These are phyloP conservation scores for Bothrops jararaca DNA, from an alignment of 2,113 vertebrate genomes.

Conservation along the genomic window DNA sequence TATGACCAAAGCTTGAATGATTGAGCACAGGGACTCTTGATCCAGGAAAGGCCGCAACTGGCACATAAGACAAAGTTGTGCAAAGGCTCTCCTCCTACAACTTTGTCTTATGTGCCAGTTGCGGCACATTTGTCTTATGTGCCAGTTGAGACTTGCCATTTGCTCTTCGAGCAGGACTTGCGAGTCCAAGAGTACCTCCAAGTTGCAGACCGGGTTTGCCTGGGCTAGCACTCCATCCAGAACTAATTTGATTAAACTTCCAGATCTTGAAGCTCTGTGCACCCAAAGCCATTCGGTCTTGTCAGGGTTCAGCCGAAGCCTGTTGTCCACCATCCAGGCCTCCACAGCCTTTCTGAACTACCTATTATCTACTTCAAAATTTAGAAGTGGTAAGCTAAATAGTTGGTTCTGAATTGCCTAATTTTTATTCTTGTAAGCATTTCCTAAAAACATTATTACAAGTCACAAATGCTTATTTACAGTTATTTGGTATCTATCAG, in stretches of 20 bases:
- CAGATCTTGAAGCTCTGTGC: background rate
- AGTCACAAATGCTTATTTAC: constrained; percentile 33
- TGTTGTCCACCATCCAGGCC: background rate
- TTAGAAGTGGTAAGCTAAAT: background rate
- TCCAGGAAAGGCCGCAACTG: background rate
- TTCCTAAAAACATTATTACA: constrained; percentile 47
- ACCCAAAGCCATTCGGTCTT: background rate
- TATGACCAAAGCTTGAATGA: background rate
- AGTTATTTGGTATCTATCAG: constrained; percentile 39
- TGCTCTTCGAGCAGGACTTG: background rate
- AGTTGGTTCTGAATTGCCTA: background rate
- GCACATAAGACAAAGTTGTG: background rate
- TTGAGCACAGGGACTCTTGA: background rate
- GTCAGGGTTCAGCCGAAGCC: background rate
- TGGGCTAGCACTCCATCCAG: background rate
- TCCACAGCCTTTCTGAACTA: background rate
- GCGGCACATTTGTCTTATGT: too few relatives aligned
- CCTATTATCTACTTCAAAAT: background rate
- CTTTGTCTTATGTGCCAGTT: too few relatives aligned
- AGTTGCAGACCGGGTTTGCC: background rate
- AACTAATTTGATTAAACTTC: background rate
- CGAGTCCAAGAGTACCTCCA: background rate
- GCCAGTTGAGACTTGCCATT: background rate
- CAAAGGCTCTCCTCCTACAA: background rate
- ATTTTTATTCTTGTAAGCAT: constrained; percentile 5